Evolutionary conservation across 2,888 invertebrate genomes (phyloP), one percentile per base, ranked within the genome.

Genomic region (Phania funesta): DNA sequence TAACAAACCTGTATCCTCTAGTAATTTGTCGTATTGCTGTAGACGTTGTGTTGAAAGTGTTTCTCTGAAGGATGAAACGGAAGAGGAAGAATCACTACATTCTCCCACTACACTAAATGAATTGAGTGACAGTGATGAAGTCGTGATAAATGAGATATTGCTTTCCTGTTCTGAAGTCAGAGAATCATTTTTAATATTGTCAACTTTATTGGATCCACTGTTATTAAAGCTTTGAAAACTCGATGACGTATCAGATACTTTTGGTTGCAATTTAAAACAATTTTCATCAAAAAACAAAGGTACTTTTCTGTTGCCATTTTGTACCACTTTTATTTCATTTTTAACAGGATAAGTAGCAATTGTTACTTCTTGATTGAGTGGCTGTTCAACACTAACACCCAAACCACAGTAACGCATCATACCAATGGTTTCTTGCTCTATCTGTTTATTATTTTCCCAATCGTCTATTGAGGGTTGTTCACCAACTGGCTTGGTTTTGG

Each of bases 321-420:
- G 80, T 62, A 87, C 80, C 5, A 86, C 16, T 13, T 86, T 78
- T 9, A 88, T 76, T 6, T 82, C 82, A 3, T 84, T 80, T 11
- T 54, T 78, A 0, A 84, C 56, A 0, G 87, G 86, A 32, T 84
- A 67, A 2, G 87, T 86, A 0, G 87, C 38, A 29, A 87, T 84
- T 0, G 87, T 87, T 5, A 81, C 67, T 0, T 65, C 18, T 11
- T 85, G 84, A 29, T 74, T 70, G 7, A 85, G 74, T 0, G 84
- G 54, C n/a, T 83, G 77, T 6, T 87, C 86, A 2, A 85, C 58
- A 83, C 88, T 87, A 3, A 87, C 86, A n/a, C 84, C 86, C 50
- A 87, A 74, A 2, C 88, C 89, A 38, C 86, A 84, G 54, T 87
- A 86, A 1, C 90, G 85, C 87, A 90, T 88, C 85, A 90, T 85